Base-by-base conservation (phyloP, 2,888 invertebrate species). In the Hirtodrosophila cameraria region DNA sequence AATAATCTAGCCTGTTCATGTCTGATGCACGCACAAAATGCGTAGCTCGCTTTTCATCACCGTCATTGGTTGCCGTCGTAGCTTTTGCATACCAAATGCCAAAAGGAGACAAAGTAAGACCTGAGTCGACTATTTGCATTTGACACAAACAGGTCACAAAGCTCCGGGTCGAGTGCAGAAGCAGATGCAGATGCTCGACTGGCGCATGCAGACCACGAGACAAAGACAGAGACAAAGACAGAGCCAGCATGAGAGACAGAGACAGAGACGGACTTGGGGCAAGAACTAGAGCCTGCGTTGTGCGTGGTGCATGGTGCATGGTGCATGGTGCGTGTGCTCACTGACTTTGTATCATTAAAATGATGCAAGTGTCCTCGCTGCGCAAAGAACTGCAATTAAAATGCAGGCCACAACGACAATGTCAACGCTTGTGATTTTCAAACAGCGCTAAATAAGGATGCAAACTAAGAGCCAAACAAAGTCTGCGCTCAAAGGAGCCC, bases 321-420 rank as follows among this genome's bases (percentile, higher is more conserved):
- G n/a, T n/a, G n/a, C n/a, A n/a, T 35, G n/a, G 49, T 43, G 50
- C 68, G 43, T 68, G 41, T 50, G 39, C 60, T 58, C 33, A 49
- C 48, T 28, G 57, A 45, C 52, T 65, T 65, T 68, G 60, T 61
- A 54, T 55, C 63, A 75, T 76, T 77, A 75, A 71, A 71, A 77
- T 61, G 60, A 57, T 27, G 53, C 55, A 52, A 46, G 64, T 50
- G 48, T 64, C 36, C 59, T 61, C 30, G 54, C 43, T n/a, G 11
- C 25, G 53, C 43, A 64, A 69, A 75, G 55, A 61, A 62, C 39
- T 54, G 62, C 66, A 78, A 78, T 77, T 77, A 73, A 78, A 73
- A 75, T 77, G 63, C 78, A 75, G 66, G 49, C 58, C 60, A 54
- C 58, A 69, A 15, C 52, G 36, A 68, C 74, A 60, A 70, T 48